These are phyloP conservation scores for Prosapia bicincta DNA, from an alignment of 2,888 invertebrate genomes.

Conservation along the genomic window DNA sequence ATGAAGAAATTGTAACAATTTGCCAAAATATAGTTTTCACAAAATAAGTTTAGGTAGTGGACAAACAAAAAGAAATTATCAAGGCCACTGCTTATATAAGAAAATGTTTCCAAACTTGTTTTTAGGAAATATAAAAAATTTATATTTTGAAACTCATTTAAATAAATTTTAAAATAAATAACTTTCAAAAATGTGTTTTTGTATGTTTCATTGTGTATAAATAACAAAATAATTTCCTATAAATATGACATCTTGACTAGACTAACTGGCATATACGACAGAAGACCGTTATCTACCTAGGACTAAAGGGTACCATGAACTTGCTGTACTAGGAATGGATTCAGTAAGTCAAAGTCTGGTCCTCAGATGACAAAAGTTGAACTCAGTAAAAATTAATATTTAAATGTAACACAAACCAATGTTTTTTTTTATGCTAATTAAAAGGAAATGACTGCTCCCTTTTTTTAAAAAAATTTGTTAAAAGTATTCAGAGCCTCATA, in stretches of 20 bases:
- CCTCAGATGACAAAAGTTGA: background rate
- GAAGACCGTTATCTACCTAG: background rate
- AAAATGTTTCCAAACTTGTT: background rate
- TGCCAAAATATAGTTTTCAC: constrained; percentile 4
- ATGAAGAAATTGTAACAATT: constrained; percentile 18
- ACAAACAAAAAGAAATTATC: constrained; percentile 7
- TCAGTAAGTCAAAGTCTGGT: background rate
- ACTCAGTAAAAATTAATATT: too few species aligned
- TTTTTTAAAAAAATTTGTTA: too few species aligned
- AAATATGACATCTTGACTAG: constrained; percentile 17
- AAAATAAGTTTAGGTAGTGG: background rate
- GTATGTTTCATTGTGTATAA: background rate
- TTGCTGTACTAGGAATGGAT: background rate
- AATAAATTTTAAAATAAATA: background rate
- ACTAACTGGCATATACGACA: constrained; percentile 25
- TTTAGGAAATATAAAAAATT: constrained; percentile 21
- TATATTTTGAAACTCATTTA: background rate
- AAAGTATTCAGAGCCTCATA: too few species aligned
- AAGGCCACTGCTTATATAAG: constrained; percentile 29
- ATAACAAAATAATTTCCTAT: background rate
- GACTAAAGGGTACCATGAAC: background rate
- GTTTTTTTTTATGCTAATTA: too few species aligned
- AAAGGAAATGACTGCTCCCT: too few species aligned
- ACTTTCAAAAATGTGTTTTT: background rate
- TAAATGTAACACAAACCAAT: too few species aligned